Conservation (phyloP, 2,797 vertebrate species). For the Buphagus erythrorhynchus region DNA sequence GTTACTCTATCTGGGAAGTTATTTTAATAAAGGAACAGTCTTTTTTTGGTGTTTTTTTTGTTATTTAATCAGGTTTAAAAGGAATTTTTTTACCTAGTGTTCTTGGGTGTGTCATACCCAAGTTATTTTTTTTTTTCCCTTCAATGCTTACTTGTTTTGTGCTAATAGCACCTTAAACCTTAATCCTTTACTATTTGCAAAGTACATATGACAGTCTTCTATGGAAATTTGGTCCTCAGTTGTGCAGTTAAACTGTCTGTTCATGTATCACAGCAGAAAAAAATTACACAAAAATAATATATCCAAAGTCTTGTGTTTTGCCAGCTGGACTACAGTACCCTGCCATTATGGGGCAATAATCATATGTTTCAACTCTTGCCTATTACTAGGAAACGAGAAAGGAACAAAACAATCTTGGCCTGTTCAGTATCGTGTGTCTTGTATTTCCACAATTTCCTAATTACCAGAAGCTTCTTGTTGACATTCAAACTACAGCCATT, state of each 20-base stretch:
- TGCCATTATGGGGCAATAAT: constrained; percentile 61
- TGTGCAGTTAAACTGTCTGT: constrained; percentile 2
- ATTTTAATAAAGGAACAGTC: neutral
- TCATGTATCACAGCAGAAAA: neutral
- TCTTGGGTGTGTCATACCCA: neutral
- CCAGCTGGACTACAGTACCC: constrained; percentile 49
- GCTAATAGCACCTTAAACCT: neutral
- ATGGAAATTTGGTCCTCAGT: neutral
- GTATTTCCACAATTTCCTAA: constrained; percentile 28
- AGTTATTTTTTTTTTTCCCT: neutral
- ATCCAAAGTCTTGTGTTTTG: neutral
- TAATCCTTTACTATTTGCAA: neutral
- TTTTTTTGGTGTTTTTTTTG: neutral
- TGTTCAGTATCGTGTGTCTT: neutral
- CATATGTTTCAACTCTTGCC: constrained; percentile 51
- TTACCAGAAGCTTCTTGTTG: constrained; percentile 17
- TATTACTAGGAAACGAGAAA: constrained; percentile 60
- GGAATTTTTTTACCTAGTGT: neutral
- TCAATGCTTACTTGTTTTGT: neutral
- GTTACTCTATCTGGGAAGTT: neutral
- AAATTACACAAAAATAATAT: neutral
- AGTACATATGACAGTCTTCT: neutral
- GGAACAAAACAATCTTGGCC: constrained; percentile 51
- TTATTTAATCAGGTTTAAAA: neutral
- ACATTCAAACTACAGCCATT: neutral